phyloP scores from a whole-genome alignment of 2,888 invertebrate species.

The Zhengitettix transpicula region DNA sequence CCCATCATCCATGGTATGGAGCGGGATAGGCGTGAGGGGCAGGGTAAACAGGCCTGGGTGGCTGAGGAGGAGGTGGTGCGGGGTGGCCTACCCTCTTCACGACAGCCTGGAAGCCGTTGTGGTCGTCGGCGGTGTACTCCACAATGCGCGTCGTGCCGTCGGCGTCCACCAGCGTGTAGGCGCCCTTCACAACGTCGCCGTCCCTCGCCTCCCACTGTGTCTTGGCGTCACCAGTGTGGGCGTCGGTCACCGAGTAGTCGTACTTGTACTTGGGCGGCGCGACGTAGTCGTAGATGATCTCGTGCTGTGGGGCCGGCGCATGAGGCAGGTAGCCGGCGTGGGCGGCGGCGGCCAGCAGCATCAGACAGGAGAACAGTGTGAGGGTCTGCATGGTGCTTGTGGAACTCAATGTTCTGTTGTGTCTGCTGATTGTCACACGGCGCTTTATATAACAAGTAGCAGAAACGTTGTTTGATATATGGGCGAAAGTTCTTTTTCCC shows the following conservation, averaged over 20 bases:
- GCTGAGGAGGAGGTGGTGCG: not conserved
- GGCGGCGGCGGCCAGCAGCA: not conserved
- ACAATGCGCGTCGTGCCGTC: conserved; percentile 10
- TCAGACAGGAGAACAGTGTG: too few relatives aligned
- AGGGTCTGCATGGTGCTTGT: too few relatives aligned
- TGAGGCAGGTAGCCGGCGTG: not conserved
- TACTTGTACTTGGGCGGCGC: not conserved
- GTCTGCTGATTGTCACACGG: too few relatives aligned
- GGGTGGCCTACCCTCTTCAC: conserved; percentile 15
- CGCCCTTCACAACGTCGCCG: not conserved
- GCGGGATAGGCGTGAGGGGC: not conserved
- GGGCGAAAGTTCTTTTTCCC: too few relatives aligned
- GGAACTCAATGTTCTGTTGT: too few relatives aligned
- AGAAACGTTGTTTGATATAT: too few relatives aligned
- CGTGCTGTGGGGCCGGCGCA: not conserved
- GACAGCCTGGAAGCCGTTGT: conserved; percentile 17
- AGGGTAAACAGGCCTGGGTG: not conserved
- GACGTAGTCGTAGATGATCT: not conserved
- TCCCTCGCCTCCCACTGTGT: not conserved
- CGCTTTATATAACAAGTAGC: too few relatives aligned
- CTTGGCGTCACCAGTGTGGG: not conserved
- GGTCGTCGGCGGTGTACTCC: conserved; percentile 17
- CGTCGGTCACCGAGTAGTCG: not conserved
- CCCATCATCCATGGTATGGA: too few relatives aligned
- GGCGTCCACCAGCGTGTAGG: not conserved